Conservation (phyloP, 2,888 invertebrate genomes). For the Aphodius granarius region DNA sequence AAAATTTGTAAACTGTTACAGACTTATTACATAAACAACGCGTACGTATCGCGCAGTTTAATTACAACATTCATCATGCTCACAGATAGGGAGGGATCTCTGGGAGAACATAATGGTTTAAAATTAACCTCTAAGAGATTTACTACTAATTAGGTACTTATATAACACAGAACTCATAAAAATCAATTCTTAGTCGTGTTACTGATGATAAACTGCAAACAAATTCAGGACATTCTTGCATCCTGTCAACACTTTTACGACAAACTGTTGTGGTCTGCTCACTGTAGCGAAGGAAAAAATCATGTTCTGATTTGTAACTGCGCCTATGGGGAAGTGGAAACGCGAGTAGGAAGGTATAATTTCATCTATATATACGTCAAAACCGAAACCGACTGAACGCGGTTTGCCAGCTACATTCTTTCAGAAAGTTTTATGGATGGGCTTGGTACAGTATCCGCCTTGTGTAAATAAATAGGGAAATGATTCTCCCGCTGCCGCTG, state of each 20-base stretch:
- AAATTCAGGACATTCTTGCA: no score
- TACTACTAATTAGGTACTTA: no score
- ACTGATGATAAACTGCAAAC: no score
- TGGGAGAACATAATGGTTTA: background rate
- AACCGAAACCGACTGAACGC: constrained; percentile 25
- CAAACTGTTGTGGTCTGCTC: no score
- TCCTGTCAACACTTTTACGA: no score
- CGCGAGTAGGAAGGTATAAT: constrained; percentile 4
- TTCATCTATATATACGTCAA: constrained; percentile 3
- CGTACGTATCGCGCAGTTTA: constrained; percentile 42
- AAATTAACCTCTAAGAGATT: background rate
- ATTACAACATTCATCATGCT: constrained; percentile 36
- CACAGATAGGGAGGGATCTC: background rate
- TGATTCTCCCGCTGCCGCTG: constrained; percentile 45
- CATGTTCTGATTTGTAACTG: background rate
- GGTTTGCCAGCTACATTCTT: constrained; percentile 35
- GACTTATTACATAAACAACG: constrained; percentile 48
- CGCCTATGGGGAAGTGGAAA: background rate
- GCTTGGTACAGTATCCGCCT: constrained; percentile 47
- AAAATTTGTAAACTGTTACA: constrained; percentile 37
- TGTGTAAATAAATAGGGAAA: constrained; percentile 51
- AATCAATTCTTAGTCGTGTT: no score
- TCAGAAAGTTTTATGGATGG: constrained; percentile 46
- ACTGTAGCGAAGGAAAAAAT: no score
- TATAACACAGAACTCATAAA: no score